Conservation (phyloP, 2,113 vertebrate genomes). For the Carassius auratus region DNA sequence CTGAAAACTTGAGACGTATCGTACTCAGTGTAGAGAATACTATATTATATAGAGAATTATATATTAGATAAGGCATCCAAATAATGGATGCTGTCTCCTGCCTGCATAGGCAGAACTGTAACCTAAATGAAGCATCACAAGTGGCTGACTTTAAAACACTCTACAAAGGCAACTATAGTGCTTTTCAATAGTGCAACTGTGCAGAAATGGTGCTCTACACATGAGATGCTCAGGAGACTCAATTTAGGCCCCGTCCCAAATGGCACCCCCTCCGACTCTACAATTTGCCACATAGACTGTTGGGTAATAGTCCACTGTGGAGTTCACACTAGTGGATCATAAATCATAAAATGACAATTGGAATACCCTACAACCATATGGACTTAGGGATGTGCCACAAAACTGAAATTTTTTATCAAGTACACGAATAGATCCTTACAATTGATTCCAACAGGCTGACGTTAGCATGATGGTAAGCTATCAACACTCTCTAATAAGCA, state of each 20-base stretch:
- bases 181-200: background rate
- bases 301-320: slow-evolving; percentile 7
- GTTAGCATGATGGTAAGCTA: background rate
- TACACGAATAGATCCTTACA: background rate
- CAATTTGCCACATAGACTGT: background rate
- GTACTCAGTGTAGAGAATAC: no score
- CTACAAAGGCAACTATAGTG: background rate
- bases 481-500: background rate
- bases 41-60: no score
- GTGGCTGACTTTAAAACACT: background rate
- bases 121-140: background rate
- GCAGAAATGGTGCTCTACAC: background rate
- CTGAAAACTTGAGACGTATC: background rate
- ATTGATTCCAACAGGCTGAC: background rate
- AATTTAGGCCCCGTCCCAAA: background rate
- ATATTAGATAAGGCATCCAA: background rate
- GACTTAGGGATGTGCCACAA: background rate
- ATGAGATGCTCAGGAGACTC: background rate
- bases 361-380: background rate
- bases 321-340: background rate
- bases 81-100: background rate
- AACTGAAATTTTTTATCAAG: background rate
- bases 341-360: slow-evolving; percentile 15
- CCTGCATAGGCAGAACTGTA: background rate
- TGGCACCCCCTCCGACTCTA: background rate